phyloP scores from a whole-genome alignment of 2,797 vertebrate genomes.

The Eutrigla gurnardus region DNA sequence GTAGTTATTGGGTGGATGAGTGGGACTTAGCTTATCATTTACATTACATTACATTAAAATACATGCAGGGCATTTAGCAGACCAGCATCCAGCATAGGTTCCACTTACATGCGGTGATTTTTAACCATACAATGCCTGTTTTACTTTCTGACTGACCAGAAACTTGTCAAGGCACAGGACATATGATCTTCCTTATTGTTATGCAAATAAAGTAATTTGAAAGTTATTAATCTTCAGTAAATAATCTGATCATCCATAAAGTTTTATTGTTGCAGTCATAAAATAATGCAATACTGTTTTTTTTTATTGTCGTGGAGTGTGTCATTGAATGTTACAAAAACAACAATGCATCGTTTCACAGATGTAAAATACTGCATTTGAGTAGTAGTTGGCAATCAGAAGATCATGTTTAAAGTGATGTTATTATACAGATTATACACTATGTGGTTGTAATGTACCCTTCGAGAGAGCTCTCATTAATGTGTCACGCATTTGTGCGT shows the following conservation, averaged over 20 bases:
- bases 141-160: not conserved
- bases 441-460: not conserved
- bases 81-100: not conserved
- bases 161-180: not conserved
- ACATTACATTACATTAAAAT: no score
- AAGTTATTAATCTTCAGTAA: not conserved
- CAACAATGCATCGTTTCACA: not conserved
- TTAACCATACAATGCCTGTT: not conserved
- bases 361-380: not conserved
- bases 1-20: not conserved
- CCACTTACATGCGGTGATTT: not conserved
- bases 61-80: no score
- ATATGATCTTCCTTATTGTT: not conserved
- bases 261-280: no score
- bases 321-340: not conserved
- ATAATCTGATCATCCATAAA: not conserved
- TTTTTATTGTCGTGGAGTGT: not conserved
- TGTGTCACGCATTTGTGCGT: not conserved
- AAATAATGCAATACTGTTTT: not conserved
- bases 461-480: not conserved
- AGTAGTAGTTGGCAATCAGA: not conserved
- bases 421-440: not conserved
- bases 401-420: not conserved
- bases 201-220: not conserved
- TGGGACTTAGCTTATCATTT: not conserved